phyloP scores from a whole-genome alignment of 2,888 invertebrate genomes.

The Galeruca laticollis region DNA sequence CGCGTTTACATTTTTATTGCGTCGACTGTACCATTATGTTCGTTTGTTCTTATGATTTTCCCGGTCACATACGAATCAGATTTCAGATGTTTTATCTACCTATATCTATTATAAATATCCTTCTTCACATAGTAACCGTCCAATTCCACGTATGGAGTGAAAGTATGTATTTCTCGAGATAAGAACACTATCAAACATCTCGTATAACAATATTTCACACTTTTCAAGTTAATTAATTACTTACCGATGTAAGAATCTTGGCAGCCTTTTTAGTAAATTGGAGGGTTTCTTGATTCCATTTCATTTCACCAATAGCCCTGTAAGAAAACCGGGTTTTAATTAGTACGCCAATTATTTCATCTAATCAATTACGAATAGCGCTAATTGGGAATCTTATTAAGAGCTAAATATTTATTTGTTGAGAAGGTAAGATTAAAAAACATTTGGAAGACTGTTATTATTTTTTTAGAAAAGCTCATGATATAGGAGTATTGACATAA shows the following conservation, averaged over 20 bases:
- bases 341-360: slow-evolving; percentile 19
- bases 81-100: too few relatives aligned
- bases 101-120: too few relatives aligned
- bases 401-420: background rate
- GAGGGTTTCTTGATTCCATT: slow-evolving; percentile 73
- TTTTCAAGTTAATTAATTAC: slow-evolving; percentile 17
- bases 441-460: background rate
- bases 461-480: too few relatives aligned
- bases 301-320: slow-evolving; percentile 59
- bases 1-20: too few relatives aligned
- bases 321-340: slow-evolving; percentile 24
- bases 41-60: too few relatives aligned
- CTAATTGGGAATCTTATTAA: slow-evolving; percentile 30
- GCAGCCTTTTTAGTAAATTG: slow-evolving; percentile 73
- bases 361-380: slow-evolving; percentile 15
- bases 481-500: too few relatives aligned
- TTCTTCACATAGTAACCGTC: too few relatives aligned
- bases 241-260: slow-evolving; percentile 68
- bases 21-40: too few relatives aligned
- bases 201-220: background rate
- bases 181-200: background rate
- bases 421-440: background rate
- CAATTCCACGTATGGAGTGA: too few relatives aligned
- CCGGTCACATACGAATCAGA: too few relatives aligned
- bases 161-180: too few relatives aligned